Base-by-base conservation (phyloP, 2,113 vertebrate species). In the Pao palembangensis region DNA sequence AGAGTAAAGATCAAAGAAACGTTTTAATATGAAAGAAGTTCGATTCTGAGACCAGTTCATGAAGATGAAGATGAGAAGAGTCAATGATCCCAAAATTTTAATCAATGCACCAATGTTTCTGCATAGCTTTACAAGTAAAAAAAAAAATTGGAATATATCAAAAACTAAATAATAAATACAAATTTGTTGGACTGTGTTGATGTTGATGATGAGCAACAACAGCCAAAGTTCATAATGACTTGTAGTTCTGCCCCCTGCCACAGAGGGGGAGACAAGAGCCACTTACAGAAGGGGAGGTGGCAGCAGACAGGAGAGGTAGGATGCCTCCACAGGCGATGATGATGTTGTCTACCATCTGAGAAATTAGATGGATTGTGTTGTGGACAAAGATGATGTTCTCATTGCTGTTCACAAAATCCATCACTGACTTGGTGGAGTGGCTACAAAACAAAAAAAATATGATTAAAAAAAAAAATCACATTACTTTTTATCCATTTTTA, bases 351-450 rank as follows among this genome's bases (percentile, higher is more conserved):
- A 99, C 96, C 97, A 99, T 99, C 91, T 99, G 97, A 84, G 97
- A 99, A 87, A 99, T 98, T 82, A 99, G 96, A 91, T 99, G 97
- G 87, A 99, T 99, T 57, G 97, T 99, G 90, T 99, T 99, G 91
- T 99, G 97, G 83, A 99, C 97, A 87, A 99, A 99, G 91, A 99
- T 99, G 90, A 99, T 99, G 88, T 99, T 99, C 88, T 99, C 97
- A 80, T 98, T 99, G 91, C 97, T 99, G 91, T 99, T 99, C 87
- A 99, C 97, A 74, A 99, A 98, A 88, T 99, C 97, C 97, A 99
- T 99, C 69, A 99, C 96, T 16, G 97, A 98, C 84, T 99, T 99
- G 41, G 96, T 98, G 28, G 96, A 98, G 85, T 99, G 97, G 90
- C 97, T 99, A 88, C 12, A 76, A 28, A 28, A 28, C 25, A 78